Evolutionary conservation across 2,797 vertebrate genomes (phyloP).

Genomic region (Borostomias antarcticus): DNA sequence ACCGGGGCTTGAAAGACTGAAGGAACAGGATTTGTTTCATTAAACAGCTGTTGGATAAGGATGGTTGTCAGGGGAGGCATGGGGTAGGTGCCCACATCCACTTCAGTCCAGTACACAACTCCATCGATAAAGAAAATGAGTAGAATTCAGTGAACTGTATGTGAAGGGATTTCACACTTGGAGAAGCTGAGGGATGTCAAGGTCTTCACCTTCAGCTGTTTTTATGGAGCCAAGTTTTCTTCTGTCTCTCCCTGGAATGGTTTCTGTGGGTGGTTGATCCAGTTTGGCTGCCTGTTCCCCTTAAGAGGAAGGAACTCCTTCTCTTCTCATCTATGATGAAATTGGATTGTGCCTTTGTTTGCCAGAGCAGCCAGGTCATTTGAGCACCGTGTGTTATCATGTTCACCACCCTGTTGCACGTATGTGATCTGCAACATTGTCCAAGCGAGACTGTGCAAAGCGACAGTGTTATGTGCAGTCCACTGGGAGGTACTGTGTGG

Average conservation of each 20-base stretch:
- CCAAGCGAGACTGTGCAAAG: background rate
- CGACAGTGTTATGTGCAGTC: background rate
- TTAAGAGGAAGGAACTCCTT: too few relatives aligned
- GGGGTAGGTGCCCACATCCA: background rate
- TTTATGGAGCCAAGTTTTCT: background rate
- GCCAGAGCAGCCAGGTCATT: too few relatives aligned
- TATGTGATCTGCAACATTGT: too few relatives aligned
- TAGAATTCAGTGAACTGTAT: background rate
- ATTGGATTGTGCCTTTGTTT: too few relatives aligned
- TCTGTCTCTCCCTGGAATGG: background rate
- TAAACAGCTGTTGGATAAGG: background rate
- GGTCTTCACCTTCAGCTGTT: constrained; percentile 4
- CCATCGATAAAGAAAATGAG: background rate
- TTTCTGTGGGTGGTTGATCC: background rate
- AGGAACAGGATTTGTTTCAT: background rate
- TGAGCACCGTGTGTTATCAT: too few relatives aligned
- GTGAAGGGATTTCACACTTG: constrained; percentile 8
- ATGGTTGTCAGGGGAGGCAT: constrained; percentile 6
- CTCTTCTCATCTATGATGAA: too few relatives aligned
- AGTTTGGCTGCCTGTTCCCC: background rate
- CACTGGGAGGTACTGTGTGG: background rate
- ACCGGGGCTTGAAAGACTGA: too few relatives aligned
- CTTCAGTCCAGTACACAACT: constrained; percentile 5
- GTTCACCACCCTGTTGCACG: too few relatives aligned
- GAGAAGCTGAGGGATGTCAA: constrained; percentile 1